Percentiles rank a stretch among this genome's conserved stretches.
These are phyloP conservation scores for Acanthosepion pharaonis DNA, from an alignment of 2,888 invertebrate species.

Conservation along the genomic window DNA sequence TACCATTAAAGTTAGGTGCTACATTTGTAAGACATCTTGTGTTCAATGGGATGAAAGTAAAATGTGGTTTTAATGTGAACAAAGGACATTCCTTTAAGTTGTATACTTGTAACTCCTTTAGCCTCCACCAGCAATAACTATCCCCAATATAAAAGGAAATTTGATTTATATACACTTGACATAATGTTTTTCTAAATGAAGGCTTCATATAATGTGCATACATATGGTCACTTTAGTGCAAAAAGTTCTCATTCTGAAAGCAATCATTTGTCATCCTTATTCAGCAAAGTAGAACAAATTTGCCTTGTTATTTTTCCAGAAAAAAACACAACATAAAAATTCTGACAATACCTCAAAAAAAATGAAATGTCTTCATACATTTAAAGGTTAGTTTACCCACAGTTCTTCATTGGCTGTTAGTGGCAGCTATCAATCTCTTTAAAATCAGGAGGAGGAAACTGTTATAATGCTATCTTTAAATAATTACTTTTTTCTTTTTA, in stretches of 20 bases:
- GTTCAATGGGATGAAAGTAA: too few species aligned
- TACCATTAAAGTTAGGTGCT: too few species aligned
- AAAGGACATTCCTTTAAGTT: too few species aligned
- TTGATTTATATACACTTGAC: too few species aligned
- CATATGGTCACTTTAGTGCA: neutral
- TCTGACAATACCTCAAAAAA: neutral
- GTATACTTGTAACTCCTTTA: too few species aligned
- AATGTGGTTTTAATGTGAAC: too few species aligned
- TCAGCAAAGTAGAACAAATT: neutral
- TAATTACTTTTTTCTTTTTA: neutral
- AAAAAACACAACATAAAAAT: neutral
- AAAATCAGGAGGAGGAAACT: neutral
- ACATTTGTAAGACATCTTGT: too few species aligned
- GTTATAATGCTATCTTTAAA: neutral
- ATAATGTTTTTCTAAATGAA: neutral
- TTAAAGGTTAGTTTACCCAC: neutral
- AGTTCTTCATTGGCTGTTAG: neutral
- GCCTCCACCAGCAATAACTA: too few species aligned
- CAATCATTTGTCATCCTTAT: neutral
- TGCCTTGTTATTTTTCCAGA: neutral
- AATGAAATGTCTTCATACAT: neutral
- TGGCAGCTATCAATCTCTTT: neutral
- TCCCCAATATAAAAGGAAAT: too few species aligned
- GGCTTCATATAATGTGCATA: neutral
- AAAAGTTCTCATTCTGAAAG: neutral